A percentile compares a stretch with the other conserved stretches of the same genome.
phyloP scores from a whole-genome alignment of 2,888 invertebrate species.

The Oscheius sp. region DNA sequence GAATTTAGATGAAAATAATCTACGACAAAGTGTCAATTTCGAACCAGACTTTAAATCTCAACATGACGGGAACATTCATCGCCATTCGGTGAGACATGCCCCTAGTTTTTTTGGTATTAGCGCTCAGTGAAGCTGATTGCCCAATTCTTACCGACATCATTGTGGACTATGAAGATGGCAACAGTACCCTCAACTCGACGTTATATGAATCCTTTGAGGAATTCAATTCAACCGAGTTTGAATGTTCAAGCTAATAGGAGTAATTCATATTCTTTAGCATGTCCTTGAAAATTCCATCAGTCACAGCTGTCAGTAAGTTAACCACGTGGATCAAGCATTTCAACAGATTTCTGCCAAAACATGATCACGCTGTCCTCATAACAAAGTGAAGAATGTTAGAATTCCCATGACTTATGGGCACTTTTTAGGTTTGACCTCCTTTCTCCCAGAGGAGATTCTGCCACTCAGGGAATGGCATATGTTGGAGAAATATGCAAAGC shows the following conservation, averaged over 20 bases:
- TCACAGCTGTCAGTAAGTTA: constrained; percentile 49
- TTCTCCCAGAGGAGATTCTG: constrained; percentile 60
- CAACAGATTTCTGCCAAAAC: constrained; percentile 50
- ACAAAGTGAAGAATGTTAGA: constrained; percentile 49
- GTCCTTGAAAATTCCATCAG: constrained; percentile 46
- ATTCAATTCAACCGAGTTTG: constrained; percentile 50
- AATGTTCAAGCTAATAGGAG: not conserved
- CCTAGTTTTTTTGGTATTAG: not conserved
- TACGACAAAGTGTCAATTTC: constrained; percentile 32
- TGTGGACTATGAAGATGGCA: constrained; percentile 34
- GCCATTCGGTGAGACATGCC: constrained; percentile 28
- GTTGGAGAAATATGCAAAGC: constrained; percentile 67
- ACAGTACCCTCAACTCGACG: constrained; percentile 20
- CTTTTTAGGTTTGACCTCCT: constrained; percentile 64
- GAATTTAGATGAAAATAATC: constrained; percentile 35
- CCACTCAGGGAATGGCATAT: constrained; percentile 72
- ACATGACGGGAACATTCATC: constrained; percentile 32
- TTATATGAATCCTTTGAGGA: constrained; percentile 45
- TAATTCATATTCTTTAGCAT: constrained; percentile 39
- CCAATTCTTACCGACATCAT: constrained; percentile 45
- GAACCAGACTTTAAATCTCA: constrained; percentile 27
- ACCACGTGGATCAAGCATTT: constrained; percentile 56
- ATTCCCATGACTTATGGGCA: not conserved
- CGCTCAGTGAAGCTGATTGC: constrained; percentile 47
- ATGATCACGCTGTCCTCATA: constrained; percentile 62